Percentiles rank a stretch among this genome's conserved stretches.
phyloP scores from a whole-genome alignment of 64 coral and sea anemone genomes.

The Montipora cactus region DNA sequence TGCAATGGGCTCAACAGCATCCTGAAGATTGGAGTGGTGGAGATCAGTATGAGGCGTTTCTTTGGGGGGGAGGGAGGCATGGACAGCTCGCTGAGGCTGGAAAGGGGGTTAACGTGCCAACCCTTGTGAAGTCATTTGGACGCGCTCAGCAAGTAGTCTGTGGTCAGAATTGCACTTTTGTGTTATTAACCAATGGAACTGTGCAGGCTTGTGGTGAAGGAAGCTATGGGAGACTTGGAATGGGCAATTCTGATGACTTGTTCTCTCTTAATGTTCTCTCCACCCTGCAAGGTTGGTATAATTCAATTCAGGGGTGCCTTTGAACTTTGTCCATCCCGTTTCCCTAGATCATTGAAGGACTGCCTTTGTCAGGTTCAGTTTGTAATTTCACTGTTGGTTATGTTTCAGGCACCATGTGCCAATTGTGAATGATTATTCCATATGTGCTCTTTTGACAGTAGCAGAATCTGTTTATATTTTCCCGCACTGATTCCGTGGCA shows the following conservation, averaged over 20 bases:
- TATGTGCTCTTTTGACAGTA: too few species aligned
- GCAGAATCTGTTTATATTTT: too few species aligned
- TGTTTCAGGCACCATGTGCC: too few species aligned
- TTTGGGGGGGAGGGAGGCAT: constrained; percentile 91
- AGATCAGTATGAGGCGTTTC: constrained; percentile 85
- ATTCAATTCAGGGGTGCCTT: background rate
- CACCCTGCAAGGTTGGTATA: constrained; percentile 75
- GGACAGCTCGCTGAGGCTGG: constrained; percentile 84
- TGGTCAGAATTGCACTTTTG: constrained; percentile 91
- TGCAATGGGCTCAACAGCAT: constrained; percentile 81
- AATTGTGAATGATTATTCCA: too few species aligned
- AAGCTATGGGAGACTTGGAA: constrained; percentile 87
- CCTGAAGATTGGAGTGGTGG: constrained; percentile 90
- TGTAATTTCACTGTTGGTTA: too few species aligned
- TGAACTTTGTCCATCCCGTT: too few species aligned
- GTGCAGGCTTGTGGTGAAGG: constrained; percentile 84
- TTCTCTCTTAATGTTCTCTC: constrained; percentile 69
- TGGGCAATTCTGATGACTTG: constrained; percentile 93
- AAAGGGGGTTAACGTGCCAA: constrained; percentile 82
- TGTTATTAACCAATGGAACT: constrained; percentile 73
- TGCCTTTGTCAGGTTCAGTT: too few species aligned
- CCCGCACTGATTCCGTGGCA: too few species aligned
- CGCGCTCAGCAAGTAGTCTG: constrained; percentile 80
- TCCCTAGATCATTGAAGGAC: too few species aligned
- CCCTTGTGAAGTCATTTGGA: constrained; percentile 77